Conservation (phyloP, 2,888 invertebrate genomes). For the Himalopsyche kuldschensis region DNA sequence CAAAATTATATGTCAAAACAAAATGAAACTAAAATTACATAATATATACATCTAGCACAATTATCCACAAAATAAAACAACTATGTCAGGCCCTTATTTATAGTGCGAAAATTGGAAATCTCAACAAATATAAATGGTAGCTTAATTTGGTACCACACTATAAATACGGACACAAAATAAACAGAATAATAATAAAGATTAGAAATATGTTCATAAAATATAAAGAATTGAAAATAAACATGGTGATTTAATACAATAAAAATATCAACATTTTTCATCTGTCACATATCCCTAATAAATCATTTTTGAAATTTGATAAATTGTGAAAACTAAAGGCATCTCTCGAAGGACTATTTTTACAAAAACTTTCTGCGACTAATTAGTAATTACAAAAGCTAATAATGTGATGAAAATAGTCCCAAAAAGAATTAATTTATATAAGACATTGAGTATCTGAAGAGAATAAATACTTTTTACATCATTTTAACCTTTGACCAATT, state of each 20-base stretch:
- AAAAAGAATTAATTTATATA: background rate
- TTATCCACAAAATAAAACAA: conserved; percentile 41
- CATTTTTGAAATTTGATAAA: background rate
- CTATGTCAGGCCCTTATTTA: conserved; percentile 38
- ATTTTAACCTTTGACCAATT: background rate
- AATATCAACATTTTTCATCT: background rate
- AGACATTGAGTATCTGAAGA: background rate
- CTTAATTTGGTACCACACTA: conserved; percentile 31
- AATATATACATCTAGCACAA: conserved; percentile 40
- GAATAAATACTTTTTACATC: background rate
- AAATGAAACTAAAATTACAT: conserved; percentile 40
- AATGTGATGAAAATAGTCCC: background rate
- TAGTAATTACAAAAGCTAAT: background rate
- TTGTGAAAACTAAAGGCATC: background rate
- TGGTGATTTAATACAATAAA: background rate
- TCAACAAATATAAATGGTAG: conserved; percentile 33
- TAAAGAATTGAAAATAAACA: conserved; percentile 5
- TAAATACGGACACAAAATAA: conserved; percentile 29
- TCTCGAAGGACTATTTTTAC: background rate
- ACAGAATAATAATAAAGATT: conserved; percentile 19
- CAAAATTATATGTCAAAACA: conserved; percentile 39
- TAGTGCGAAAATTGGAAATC: conserved; percentile 36
- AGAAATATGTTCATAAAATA: conserved; percentile 4
- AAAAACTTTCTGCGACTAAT: background rate
- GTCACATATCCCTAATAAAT: background rate